These are phyloP conservation scores for Pandemis cinnamomeana DNA, from an alignment of 2,888 invertebrate genomes.

Conservation along the genomic window DNA sequence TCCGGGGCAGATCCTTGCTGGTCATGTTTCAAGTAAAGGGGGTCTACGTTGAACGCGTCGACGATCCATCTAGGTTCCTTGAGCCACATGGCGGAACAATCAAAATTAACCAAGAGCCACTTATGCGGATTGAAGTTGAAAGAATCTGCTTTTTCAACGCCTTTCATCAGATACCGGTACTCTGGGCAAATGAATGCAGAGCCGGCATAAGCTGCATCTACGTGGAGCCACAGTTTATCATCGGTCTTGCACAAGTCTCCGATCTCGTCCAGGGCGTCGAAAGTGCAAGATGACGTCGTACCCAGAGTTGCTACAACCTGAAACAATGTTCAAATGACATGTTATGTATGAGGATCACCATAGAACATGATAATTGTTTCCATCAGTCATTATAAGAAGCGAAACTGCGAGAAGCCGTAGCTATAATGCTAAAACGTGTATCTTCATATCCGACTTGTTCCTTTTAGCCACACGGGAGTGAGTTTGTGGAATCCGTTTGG, in stretches of 20 bases:
- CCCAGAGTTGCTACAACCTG: conserved; percentile 95
- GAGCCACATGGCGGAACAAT: conserved; percentile 99
- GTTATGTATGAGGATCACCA: neutral
- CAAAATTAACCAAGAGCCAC: conserved; percentile 99
- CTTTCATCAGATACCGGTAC: conserved; percentile 95
- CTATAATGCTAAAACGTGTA: neutral
- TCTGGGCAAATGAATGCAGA: conserved; percentile 99
- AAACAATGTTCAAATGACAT: conserved; percentile 38
- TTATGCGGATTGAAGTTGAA: conserved; percentile 99
- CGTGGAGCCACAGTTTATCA: conserved; percentile 93
- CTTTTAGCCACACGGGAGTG: neutral
- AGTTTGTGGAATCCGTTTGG: neutral
- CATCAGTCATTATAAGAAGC: too few species aligned
- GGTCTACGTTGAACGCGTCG: conserved; percentile 98
- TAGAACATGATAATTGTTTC: neutral
- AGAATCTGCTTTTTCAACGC: conserved; percentile 95
- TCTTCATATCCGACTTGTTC: neutral
- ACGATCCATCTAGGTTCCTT: conserved; percentile 95
- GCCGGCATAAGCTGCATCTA: conserved; percentile 98
- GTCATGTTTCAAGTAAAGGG: conserved; percentile 97
- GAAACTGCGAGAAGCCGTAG: too few species aligned
- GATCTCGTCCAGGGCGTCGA: conserved; percentile 95
- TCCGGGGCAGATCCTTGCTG: conserved; percentile 95
- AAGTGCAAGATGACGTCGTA: conserved; percentile 98
- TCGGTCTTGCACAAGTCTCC: conserved; percentile 93